phyloP scores from a whole-genome alignment of 2,888 invertebrate species.

The Girardia tigrina region DNA sequence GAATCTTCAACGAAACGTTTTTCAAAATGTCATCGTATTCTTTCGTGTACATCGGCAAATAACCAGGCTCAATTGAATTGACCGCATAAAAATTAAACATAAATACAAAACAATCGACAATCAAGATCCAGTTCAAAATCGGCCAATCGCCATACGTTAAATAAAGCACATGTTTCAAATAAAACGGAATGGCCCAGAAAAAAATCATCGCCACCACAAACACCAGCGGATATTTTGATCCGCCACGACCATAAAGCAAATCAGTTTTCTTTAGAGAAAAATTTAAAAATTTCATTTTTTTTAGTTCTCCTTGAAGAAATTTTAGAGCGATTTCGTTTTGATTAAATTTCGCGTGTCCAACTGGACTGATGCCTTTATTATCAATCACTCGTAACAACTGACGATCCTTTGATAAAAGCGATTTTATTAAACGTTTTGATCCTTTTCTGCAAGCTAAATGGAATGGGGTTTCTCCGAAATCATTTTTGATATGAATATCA shows the following conservation, averaged over 20 bases:
- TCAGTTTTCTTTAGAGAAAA: neutral
- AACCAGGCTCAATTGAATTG: conserved; percentile 51
- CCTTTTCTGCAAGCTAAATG: conserved; percentile 28
- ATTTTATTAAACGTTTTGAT: conserved; percentile 1
- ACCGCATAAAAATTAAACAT: conserved; percentile 81
- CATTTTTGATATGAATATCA: conserved; percentile 16
- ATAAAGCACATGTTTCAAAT: conserved; percentile 3
- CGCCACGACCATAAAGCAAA: neutral
- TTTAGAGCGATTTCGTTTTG: neutral
- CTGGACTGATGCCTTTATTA: conserved; percentile 19
- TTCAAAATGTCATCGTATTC: conserved; percentile 35
- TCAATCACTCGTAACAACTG: neutral
- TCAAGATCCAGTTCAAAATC: conserved; percentile 73
- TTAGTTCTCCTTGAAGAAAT: neutral
- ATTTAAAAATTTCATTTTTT: neutral
- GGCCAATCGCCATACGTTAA: conserved; percentile 44
- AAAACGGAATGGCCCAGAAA: conserved; percentile 25
- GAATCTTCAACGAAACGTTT: neutral
- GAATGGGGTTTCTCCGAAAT: conserved; percentile 26
- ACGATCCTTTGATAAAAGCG: neutral
- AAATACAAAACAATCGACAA: conserved; percentile 77
- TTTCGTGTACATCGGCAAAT: conserved; percentile 33
- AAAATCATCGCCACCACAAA: neutral
- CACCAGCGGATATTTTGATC: conserved; percentile 10
- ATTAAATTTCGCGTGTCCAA: neutral